Evolutionary conservation across 2,797 vertebrate species (phyloP), one percentile per base, ranked within the genome.

Genomic region (Peromyscus aztecus): DNA sequence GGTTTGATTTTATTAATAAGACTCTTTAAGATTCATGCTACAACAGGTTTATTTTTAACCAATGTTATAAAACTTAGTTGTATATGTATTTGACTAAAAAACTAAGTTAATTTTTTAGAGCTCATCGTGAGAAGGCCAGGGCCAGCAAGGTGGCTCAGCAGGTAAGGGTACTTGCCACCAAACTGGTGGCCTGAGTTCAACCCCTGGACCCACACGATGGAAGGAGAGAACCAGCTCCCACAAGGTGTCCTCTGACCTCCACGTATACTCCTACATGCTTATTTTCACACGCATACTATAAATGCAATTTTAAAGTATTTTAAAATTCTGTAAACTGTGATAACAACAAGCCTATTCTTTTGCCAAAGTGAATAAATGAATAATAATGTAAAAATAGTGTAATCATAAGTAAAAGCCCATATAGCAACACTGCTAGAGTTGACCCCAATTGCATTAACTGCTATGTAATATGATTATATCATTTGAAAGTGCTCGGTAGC

Each of bases 331-430:
- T 52, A 29, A 78, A 9, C 6, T 90, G 21, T 63, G 90, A 92
- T 34, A 71, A 55, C 10, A 89, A 49, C 76, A 71, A 71, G 63
- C 40, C 52, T 52, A 59, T n/a, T 52, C 17, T 67, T 49, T 49
- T 61, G 37, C 77, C 27, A 89, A 81, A 24, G 88, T 86, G 31
- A 93, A 89, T 96, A 90, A 86, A 73, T 93, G 90, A 81, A 73
- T 93, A 94, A 81, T 91, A 88, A 67, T 46, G 89, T 43, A 76
- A 90, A 93, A 94, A 73, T 55, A 43, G 17, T 55, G 31, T 96
- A 57, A 61, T 19, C 75, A 23, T 85, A 77, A 59, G 19, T 87
- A 92, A 86, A 85, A 77, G 6, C 34, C 13, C 65, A 7, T 55
- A 49, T 82, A 86, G 75, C 75, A 76, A 63, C 24, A 40, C 49